These are phyloP conservation scores for Pharmacophagus antenor DNA, from an alignment of 2,888 invertebrate genomes.

Conservation along the genomic window DNA sequence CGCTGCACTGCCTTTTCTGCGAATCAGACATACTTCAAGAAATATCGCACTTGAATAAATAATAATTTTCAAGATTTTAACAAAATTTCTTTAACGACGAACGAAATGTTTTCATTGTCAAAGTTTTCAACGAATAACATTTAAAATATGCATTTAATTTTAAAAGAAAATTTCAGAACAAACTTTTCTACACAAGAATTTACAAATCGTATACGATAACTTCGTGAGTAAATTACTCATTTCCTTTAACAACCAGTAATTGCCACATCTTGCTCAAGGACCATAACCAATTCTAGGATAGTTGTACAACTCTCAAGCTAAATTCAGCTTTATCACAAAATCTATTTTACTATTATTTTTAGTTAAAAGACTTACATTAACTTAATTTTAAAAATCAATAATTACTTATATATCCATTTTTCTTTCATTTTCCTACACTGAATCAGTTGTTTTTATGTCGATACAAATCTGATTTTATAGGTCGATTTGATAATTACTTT, in stretches of 20 bases:
- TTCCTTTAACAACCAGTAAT: constrained; percentile 18
- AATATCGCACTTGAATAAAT: constrained; percentile 1
- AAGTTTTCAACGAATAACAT: too few relatives aligned
- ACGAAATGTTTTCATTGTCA: too few relatives aligned
- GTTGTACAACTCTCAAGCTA: constrained; percentile 8
- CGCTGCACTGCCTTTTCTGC: not conserved
- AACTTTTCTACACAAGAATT: not conserved
- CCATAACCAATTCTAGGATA: constrained; percentile 4
- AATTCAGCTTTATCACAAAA: not conserved
- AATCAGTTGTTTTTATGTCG: too few relatives aligned
- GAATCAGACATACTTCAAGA: not conserved
- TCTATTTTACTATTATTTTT: too few relatives aligned
- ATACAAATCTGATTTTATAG: too few relatives aligned
- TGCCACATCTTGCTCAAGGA: constrained; percentile 12
- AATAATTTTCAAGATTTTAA: not conserved
- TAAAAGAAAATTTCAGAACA: not conserved
- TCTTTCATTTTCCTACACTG: too few relatives aligned
- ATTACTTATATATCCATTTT: too few relatives aligned
- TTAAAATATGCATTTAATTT: too few relatives aligned
- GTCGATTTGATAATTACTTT: too few relatives aligned
- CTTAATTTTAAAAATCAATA: too few relatives aligned
- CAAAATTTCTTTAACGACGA: too few relatives aligned
- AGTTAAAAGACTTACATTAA: too few relatives aligned
- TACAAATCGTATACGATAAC: not conserved
- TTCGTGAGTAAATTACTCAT: not conserved